Evolutionary conservation across 2,113 vertebrate genomes (phyloP).

Genomic region (Ciconia boyciana): DNA sequence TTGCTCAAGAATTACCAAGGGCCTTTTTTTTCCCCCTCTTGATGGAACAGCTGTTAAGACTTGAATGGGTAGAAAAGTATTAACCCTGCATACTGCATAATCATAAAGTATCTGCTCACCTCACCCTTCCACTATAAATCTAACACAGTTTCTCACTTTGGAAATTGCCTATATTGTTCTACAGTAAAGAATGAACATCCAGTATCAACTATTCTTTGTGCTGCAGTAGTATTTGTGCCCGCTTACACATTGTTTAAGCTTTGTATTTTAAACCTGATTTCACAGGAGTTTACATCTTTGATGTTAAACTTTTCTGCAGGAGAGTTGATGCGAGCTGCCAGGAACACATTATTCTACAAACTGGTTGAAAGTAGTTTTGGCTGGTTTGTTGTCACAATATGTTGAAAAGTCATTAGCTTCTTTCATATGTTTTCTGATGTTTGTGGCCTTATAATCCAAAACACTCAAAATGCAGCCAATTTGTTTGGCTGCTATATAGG

Average conservation of each 20-base stretch:
- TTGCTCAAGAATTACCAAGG: constrained; percentile 45
- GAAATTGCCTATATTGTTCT: not conserved
- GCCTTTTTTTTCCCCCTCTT: constrained; percentile 4
- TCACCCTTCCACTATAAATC: constrained; percentile 1
- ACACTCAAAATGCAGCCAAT: not conserved
- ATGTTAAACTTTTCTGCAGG: constrained; percentile 10
- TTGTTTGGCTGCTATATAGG: not conserved
- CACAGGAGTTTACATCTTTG: not conserved
- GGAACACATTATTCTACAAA: constrained; percentile 6
- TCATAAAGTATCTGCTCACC: not conserved
- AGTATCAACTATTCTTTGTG: not conserved
- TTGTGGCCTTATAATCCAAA: not conserved
- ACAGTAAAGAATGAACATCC: not conserved
- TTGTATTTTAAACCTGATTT: not conserved
- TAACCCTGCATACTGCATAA: not conserved
- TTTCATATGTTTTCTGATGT: not conserved
- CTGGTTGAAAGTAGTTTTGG: not conserved
- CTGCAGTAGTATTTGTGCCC: not conserved
- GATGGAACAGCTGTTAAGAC: constrained; percentile 50
- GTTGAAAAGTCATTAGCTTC: constrained; percentile 21
- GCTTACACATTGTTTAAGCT: not conserved
- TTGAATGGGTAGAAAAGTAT: constrained; percentile 25
- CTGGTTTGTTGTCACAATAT: constrained; percentile 29
- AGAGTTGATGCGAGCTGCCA: not conserved
- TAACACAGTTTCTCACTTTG: not conserved